These are phyloP conservation scores for Digitonthophagus gazella DNA, from an alignment of 2,888 invertebrate species.

Conservation along the genomic window DNA sequence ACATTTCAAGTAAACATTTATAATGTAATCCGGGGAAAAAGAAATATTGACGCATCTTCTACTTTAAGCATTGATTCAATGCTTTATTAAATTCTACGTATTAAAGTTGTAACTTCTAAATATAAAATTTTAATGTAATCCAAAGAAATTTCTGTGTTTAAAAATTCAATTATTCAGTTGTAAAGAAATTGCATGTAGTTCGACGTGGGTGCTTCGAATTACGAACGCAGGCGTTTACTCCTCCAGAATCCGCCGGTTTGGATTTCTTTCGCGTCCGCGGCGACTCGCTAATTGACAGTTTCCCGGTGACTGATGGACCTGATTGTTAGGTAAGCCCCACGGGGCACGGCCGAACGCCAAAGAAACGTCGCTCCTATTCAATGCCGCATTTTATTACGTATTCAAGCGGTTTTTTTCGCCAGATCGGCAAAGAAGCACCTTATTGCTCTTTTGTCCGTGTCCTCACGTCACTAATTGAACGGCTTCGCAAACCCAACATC, in stretches of 20 bases:
- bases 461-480: not conserved
- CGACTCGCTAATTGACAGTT: constrained; percentile 33
- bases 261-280: not conserved
- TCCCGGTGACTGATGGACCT: constrained; percentile 33
- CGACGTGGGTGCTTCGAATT: not conserved
- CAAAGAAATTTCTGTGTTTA: no score
- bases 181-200: not conserved
- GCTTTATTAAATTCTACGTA: no score
- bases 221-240: constrained; percentile 4
- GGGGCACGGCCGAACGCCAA: not conserved
- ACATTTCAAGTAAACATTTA: no score
- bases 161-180: not conserved
- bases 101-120: no score
- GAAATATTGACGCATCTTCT: no score
- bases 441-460: not conserved
- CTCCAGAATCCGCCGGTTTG: not conserved
- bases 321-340: constrained; percentile 31
- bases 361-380: not conserved
- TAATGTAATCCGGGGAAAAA: no score
- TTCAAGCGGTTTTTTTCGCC: not conserved
- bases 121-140: no score
- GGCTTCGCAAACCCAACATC: not conserved
- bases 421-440: not conserved
- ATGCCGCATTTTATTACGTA: not conserved
- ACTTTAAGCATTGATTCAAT: no score